Evolutionary conservation across 2,888 invertebrate genomes (phyloP).

Genomic region (Dynastes grantii): DNA sequence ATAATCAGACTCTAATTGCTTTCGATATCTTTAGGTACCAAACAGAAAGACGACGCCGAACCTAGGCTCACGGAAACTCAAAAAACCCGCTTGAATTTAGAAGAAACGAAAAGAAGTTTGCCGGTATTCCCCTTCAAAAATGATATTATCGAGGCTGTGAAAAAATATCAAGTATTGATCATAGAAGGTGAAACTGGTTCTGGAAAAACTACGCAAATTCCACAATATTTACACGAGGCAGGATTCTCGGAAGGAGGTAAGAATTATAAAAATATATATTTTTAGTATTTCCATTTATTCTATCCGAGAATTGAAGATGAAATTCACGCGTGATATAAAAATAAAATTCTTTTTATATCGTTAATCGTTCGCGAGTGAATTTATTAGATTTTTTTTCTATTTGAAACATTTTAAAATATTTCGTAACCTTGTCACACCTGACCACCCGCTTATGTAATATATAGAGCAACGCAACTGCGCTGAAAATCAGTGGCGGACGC

Average conservation of each 20-base stretch:
- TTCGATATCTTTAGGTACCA: conserved; percentile 65
- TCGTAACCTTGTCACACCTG: too few species aligned
- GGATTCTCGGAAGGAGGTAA: conserved; percentile 81
- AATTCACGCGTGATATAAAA: too few species aligned
- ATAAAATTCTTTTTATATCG: too few species aligned
- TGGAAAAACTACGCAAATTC: conserved; percentile 99
- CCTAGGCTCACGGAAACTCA: conserved; percentile 79
- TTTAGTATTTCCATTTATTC: neutral
- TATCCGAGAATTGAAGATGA: neutral
- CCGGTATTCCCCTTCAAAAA: conserved; percentile 95
- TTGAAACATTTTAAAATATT: too few species aligned
- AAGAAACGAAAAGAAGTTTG: conserved; percentile 92
- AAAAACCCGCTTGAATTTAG: conserved; percentile 85
- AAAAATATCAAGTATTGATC: conserved; percentile 89
- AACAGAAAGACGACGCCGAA: conserved; percentile 74
- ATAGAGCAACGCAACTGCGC: too few species aligned
- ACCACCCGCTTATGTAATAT: too few species aligned
- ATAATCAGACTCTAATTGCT: too few species aligned
- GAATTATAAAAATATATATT: neutral
- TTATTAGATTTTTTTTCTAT: too few species aligned
- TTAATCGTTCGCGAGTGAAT: too few species aligned
- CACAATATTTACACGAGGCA: conserved; percentile 96
- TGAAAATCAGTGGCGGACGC: too few species aligned
- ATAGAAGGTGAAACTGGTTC: conserved; percentile 99
- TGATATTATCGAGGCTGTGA: conserved; percentile 92